Conservation (phyloP, 2,113 vertebrate genomes). For the Hepsetus odoe region DNA sequence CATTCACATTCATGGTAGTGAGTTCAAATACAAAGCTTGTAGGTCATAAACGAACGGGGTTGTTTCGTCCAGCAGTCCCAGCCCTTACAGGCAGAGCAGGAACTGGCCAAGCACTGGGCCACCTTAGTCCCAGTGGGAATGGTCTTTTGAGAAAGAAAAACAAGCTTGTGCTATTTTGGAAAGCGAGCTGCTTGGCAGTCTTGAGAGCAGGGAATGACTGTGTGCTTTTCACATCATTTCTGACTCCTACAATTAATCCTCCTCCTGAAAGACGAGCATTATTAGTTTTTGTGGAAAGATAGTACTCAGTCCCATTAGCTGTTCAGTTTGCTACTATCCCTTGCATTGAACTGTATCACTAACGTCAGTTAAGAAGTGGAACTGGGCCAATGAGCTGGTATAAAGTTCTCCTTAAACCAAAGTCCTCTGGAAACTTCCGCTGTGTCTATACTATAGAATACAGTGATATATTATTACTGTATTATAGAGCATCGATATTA, state of each 20-base stretch:
- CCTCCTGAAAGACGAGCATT: background rate
- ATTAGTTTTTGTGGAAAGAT: conserved; percentile 55
- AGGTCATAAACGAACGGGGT: too few species aligned
- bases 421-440: background rate
- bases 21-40: too few species aligned
- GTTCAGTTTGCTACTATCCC: conserved; percentile 2
- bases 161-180: conserved; percentile 29
- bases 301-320: background rate
- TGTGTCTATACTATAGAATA: background rate
- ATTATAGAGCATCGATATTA: too few species aligned
- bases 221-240: conserved; percentile 21
- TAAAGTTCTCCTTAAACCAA: background rate
- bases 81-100: background rate
- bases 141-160: conserved; percentile 24
- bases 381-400: background rate
- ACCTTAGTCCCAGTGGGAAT: background rate
- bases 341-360: conserved; percentile 2
- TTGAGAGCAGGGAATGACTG: background rate
- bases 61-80: background rate
- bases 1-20: too few species aligned
- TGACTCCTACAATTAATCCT: conserved; percentile 7
- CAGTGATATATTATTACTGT: background rate
- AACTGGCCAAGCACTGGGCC: background rate
- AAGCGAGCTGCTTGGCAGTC: conserved; percentile 11
- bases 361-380: conserved; percentile 7